Evolutionary conservation across 37 sponge, comb jelly and placozoan species (phyloP).

Genomic region (Aplysina aerophoba): DNA sequence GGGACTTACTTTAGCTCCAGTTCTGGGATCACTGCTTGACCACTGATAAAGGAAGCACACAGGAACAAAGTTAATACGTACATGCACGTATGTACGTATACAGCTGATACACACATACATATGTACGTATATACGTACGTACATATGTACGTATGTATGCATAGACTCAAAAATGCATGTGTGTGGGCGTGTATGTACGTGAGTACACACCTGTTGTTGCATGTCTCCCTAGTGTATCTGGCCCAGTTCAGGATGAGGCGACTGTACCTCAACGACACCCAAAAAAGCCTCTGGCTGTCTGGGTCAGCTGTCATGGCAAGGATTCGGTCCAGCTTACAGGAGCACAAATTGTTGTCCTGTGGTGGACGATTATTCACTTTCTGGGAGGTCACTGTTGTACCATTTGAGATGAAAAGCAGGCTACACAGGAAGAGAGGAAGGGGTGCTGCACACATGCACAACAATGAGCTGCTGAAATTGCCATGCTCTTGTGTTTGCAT

Average conservation of each 20-base stretch:
- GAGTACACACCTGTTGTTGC: slow-evolving; percentile 18
- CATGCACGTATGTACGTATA: slow-evolving; percentile 2
- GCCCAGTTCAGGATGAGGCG: slow-evolving; percentile 19
- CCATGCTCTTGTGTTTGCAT: too few species aligned
- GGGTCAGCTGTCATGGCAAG: not conserved
- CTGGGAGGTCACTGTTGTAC: not conserved
- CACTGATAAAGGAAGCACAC: too few species aligned
- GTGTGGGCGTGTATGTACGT: too few species aligned
- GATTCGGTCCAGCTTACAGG: not conserved
- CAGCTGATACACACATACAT: not conserved
- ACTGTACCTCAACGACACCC: not conserved
- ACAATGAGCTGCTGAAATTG: too few species aligned
- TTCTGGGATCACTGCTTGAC: too few species aligned
- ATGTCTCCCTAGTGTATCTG: not conserved
- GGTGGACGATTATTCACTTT: not conserved
- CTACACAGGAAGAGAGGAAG: not conserved
- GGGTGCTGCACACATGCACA: too few species aligned
- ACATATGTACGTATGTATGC: not conserved
- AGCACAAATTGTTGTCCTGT: not conserved
- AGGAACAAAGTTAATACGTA: too few species aligned
- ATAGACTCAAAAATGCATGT: slow-evolving; percentile 3
- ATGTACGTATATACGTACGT: not conserved
- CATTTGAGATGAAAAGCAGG: not conserved
- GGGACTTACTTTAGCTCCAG: too few species aligned
- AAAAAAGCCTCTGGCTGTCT: not conserved